Percentiles rank a stretch among this genome's conserved stretches.
Conservation (phyloP, 2,888 invertebrate genomes). For the Himalopsyche anomala region DNA sequence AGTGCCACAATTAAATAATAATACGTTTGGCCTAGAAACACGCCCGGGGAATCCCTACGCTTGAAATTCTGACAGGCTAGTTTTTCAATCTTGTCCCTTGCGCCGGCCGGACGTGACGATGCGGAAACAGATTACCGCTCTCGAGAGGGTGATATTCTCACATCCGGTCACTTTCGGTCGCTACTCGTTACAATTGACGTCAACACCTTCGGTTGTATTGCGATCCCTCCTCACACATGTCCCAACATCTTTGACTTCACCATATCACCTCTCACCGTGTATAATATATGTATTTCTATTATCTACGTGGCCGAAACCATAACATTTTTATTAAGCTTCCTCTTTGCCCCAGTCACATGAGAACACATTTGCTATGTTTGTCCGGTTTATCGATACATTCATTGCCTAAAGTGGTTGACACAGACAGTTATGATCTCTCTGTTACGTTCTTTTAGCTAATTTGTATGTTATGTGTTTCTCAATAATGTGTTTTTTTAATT, state of each 20-base stretch:
- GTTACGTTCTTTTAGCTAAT: too few species aligned
- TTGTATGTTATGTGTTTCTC: too few species aligned
- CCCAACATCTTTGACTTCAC: background rate
- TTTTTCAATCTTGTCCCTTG: constrained; percentile 62
- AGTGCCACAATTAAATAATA: constrained; percentile 53
- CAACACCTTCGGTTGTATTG: constrained; percentile 13
- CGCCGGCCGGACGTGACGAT: constrained; percentile 50
- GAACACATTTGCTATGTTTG: too few species aligned
- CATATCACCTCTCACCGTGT: background rate
- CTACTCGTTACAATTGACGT: constrained; percentile 36
- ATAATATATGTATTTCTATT: background rate
- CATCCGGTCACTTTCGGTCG: constrained; percentile 33
- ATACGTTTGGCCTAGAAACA: constrained; percentile 54
- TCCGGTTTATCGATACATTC: too few species aligned
- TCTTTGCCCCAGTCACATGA: too few species aligned
- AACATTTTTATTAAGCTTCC: too few species aligned
- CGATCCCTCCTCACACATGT: background rate
- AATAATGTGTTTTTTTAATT: too few species aligned
- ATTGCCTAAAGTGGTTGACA: too few species aligned
- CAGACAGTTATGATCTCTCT: too few species aligned
- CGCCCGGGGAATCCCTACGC: constrained; percentile 53
- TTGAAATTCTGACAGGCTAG: constrained; percentile 59
- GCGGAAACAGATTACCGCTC: constrained; percentile 53
- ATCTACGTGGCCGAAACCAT: background rate
- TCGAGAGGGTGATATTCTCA: constrained; percentile 29